Percentiles rank a stretch among this genome's conserved stretches.
phyloP scores from a whole-genome alignment of 2,797 vertebrate genomes.

The Mormyrus proboscirostris region DNA sequence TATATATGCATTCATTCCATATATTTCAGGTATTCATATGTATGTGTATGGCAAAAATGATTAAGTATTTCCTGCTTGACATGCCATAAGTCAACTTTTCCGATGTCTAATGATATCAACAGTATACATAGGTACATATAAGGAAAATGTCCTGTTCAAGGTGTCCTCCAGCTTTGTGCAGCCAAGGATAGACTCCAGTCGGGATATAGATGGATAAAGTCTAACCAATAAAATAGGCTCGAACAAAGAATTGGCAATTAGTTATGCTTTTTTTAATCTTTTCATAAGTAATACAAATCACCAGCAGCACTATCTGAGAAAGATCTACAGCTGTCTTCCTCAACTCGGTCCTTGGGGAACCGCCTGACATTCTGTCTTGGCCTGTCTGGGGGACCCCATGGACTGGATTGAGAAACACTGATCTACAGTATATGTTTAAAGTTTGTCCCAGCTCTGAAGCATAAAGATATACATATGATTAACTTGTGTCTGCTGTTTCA shows the following conservation, averaged over 20 bases:
- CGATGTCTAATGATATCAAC: too few relatives aligned
- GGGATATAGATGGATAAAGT: background rate
- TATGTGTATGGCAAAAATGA: too few relatives aligned
- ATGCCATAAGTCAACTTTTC: too few relatives aligned
- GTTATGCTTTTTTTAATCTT: background rate
- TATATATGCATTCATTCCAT: too few relatives aligned
- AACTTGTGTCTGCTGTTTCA: background rate
- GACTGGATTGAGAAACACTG: background rate
- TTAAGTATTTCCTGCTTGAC: too few relatives aligned
- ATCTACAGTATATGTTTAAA: background rate
- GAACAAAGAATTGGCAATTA: background rate
- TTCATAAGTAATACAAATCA: background rate
- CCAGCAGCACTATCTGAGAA: background rate
- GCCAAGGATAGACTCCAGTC: background rate
- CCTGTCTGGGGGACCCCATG: background rate
- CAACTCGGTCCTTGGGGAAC: background rate
- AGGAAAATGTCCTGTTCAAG: background rate
- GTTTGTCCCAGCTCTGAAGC: background rate
- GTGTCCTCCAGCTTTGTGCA: background rate
- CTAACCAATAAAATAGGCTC: background rate
- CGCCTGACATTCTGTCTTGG: background rate
- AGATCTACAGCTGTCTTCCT: background rate
- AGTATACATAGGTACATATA: too few relatives aligned
- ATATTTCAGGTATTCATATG: too few relatives aligned
- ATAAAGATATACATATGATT: background rate